Evolutionary conservation across 1,140 invertebrate genomes (phyloP), one percentile per base, ranked within the genome.

Genomic region (Zaprionus vittiger): DNA sequence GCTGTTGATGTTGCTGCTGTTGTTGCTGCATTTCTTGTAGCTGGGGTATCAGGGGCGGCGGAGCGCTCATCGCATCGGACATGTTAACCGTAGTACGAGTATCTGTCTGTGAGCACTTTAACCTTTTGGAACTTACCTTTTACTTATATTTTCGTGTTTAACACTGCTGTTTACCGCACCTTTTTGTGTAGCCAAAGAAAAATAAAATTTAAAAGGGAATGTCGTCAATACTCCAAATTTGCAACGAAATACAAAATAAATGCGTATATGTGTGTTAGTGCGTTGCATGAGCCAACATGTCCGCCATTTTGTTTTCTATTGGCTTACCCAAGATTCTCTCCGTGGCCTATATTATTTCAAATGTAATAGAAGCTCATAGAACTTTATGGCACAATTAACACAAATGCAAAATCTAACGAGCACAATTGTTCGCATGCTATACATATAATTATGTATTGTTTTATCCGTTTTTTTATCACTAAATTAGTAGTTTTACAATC

Each of bases 21-120:
- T 84, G 83, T 57, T 92, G 91, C 60, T 92, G 91, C 91, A 92
- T 92, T 65, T 92, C 91, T 72, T 92, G 83, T 60, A 92, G 80
- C 75, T 92, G 91, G 9, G 91, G 91, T 78, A 92, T 92, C 28
- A 92, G 60, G 38, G 84, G 85, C 74, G 84, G 77, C 47, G 83
- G 91, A 5, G 86, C 91, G 65, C 84, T 83, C 83, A 92, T 83
- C 38, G 91, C 80, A 55, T 92, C 91, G 26, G 91, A 92, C 91
- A 92, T 91, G 34, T 41, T 72, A 69, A 59, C 57, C 44, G 44
- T 56, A 34, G 44, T 56, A 34, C 60, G 65, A 49, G 24, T 71
- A 56, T 69, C 38, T 63, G 57, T 69, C 38, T 63, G 55, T 69
- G 54, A 52, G 61, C 68, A 76, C 73, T 71, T 57, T 41, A 47